Percentiles rank a stretch among this genome's conserved stretches.
Conservation (phyloP, 2,797 vertebrate genomes). For the Balearica regulorum region DNA sequence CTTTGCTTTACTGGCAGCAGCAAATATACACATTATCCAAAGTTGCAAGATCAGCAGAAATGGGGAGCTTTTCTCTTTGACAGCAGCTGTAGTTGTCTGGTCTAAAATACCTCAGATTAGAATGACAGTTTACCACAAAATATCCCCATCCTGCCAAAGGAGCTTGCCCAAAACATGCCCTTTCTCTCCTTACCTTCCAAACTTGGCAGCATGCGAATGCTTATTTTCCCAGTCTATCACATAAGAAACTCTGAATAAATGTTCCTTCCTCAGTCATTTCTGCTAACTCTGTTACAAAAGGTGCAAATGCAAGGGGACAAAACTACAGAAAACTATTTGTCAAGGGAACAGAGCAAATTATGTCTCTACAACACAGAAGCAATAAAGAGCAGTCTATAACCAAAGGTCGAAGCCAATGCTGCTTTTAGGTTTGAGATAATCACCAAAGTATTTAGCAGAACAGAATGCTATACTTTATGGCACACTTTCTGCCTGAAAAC, state of each 20-base stretch:
- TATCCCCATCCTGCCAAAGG: neutral
- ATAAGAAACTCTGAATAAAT: neutral
- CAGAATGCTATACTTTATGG: neutral
- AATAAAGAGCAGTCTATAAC: neutral
- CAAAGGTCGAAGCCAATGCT: neutral
- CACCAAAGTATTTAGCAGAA: constrained; percentile 17
- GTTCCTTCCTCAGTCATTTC: neutral
- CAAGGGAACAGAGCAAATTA: neutral
- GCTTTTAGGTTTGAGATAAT: constrained; percentile 17
- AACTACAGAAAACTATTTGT: neutral
- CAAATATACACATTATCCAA: neutral
- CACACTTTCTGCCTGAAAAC: neutral
- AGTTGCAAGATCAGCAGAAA: constrained; percentile 56
- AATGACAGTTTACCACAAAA: constrained; percentile 35
- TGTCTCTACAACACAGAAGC: neutral
- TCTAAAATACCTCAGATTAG: constrained; percentile 35
- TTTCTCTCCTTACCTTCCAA: constrained; percentile 32
- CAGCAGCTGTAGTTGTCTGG: constrained; percentile 30
- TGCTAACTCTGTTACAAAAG: neutral
- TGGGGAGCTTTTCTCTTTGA: constrained; percentile 25
- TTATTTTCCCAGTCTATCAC: neutral
- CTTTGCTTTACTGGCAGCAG: constrained; percentile 42
- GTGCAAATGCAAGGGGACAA: neutral
- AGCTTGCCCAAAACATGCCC: constrained; percentile 30
- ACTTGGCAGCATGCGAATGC: neutral